Evolutionary conservation across 2,113 vertebrate genomes (phyloP).

Genomic region (Caranx melampygus): DNA sequence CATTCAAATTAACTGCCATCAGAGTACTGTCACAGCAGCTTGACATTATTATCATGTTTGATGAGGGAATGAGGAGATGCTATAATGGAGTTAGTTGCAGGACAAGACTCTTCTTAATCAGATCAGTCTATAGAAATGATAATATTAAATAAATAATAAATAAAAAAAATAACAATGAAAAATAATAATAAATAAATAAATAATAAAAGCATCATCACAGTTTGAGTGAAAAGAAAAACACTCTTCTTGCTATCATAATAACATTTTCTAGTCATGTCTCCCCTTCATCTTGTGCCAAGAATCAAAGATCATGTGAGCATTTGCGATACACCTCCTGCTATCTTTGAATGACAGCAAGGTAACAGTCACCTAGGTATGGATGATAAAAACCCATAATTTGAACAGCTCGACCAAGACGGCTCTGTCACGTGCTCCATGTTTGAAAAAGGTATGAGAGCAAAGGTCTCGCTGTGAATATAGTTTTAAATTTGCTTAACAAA

Average conservation of each 20-base stretch:
- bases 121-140: neutral
- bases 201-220: too few relatives aligned
- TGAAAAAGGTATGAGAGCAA: conserved; percentile 25
- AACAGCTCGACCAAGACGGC: neutral
- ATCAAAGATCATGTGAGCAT: neutral
- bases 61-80: too few relatives aligned
- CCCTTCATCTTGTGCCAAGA: neutral
- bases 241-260: neutral
- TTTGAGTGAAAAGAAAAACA: neutral
- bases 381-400: conserved; percentile 19
- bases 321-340: neutral
- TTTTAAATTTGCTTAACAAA: conserved; percentile 51
- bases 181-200: neutral
- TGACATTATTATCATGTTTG: neutral
- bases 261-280: neutral
- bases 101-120: neutral
- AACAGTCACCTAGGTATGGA: neutral
- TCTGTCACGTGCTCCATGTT: neutral
- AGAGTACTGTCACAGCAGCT: neutral
- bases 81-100: neutral
- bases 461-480: conserved; percentile 4
- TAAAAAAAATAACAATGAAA: neutral
- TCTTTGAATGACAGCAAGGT: conserved; percentile 1
- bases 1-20: neutral
- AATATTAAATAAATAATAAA: too few relatives aligned